Conservation (phyloP, 35 echinoderm and acorn worm genomes). For the Diadema setosum region DNA sequence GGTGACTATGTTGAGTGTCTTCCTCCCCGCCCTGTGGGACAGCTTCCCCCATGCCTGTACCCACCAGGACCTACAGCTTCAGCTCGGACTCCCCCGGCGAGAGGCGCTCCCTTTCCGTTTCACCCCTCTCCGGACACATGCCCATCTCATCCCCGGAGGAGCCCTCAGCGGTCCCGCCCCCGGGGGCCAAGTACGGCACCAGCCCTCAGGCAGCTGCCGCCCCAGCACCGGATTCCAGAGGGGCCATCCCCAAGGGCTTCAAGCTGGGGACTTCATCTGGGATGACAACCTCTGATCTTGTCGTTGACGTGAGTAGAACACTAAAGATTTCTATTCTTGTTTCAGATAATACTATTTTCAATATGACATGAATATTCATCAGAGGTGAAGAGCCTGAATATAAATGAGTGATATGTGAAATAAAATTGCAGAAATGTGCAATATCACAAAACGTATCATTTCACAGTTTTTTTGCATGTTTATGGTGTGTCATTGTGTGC, state of each 20-base stretch:
- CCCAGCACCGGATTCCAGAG: not conserved
- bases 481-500: too few species aligned
- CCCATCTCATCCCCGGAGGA: conserved; percentile 98
- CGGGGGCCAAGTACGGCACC: not conserved
- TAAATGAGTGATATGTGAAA: too few species aligned
- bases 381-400: too few species aligned
- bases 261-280: conserved; percentile 49
- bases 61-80: conserved; percentile 66
- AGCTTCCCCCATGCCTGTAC: conserved; percentile 96
- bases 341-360: too few species aligned
- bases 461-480: too few species aligned
- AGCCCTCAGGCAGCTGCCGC: conserved; percentile 55
- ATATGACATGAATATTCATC: too few species aligned
- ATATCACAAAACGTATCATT: too few species aligned
- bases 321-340: not conserved
- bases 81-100: conserved; percentile 77
- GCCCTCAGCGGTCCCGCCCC: not conserved
- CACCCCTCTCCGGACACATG: conserved; percentile 67
- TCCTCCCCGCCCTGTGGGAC: too few species aligned
- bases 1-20: too few species aligned
- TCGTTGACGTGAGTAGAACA: conserved; percentile 45
- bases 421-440: too few species aligned
- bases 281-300: conserved; percentile 29
- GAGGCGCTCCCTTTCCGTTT: conserved; percentile 62
- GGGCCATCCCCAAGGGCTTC: not conserved